phyloP scores from a whole-genome alignment of 30 jellyfish, hydroid and myxozoan genomes.

The Turritopsis rubra region DNA sequence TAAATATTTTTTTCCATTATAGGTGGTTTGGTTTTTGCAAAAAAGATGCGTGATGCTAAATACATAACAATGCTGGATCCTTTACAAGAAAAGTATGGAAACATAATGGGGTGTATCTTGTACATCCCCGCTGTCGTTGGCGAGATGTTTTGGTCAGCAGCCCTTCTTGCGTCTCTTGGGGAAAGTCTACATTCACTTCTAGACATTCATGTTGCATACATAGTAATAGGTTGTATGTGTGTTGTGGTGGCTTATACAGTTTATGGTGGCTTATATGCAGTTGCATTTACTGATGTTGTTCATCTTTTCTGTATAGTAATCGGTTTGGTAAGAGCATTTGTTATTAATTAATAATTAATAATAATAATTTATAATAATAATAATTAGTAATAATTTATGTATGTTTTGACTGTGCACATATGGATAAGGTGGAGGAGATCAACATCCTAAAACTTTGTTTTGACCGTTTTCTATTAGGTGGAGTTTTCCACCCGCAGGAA shows the following conservation, averaged over 20 bases:
- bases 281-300: slow-evolving; percentile 85
- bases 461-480: not conserved
- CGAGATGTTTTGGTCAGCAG: slow-evolving; percentile 95
- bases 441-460: not conserved
- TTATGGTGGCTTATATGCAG: slow-evolving; percentile 93
- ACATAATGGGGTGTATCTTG: slow-evolving; percentile 77
- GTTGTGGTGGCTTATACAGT: slow-evolving; percentile 81
- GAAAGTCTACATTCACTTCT: slow-evolving; percentile 77
- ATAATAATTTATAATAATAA: too few species aligned
- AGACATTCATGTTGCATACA: slow-evolving; percentile 57
- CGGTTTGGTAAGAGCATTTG: slow-evolving; percentile 63
- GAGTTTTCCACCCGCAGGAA: too few species aligned
- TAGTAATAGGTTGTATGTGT: slow-evolving; percentile 63
- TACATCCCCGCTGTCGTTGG: slow-evolving; percentile 92
- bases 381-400: too few species aligned
- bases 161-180: slow-evolving; percentile 82
- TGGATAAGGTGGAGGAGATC: too few species aligned
- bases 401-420: too few species aligned
- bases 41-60: slow-evolving; percentile 71
- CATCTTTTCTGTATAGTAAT: slow-evolving; percentile 69
- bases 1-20: not conserved
- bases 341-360: too few species aligned
- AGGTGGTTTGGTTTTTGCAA: slow-evolving; percentile 91
- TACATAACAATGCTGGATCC: slow-evolving; percentile 96
- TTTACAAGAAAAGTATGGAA: slow-evolving; percentile 78